phyloP scores from a whole-genome alignment of 2,888 invertebrate genomes.

The Ditula angustiorana region DNA sequence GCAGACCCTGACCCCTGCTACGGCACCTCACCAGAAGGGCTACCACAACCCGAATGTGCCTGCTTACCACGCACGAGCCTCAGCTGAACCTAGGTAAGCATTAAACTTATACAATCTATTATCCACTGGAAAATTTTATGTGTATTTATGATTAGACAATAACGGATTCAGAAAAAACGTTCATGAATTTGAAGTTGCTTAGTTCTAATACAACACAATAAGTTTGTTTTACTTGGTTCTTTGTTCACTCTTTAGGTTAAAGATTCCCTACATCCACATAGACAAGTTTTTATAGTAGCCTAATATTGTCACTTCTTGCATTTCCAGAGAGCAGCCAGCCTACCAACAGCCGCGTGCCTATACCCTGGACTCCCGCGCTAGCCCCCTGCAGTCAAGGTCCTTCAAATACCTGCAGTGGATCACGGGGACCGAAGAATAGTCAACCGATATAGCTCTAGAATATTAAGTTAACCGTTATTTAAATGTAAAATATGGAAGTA shows the following conservation, averaged over 20 bases:
- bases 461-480: constrained; percentile 33
- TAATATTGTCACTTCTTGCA: background rate
- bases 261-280: too few relatives aligned
- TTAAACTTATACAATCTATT: background rate
- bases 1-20: constrained; percentile 74
- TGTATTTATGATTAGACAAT: too few relatives aligned
- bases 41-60: constrained; percentile 79
- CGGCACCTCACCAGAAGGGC: constrained; percentile 64
- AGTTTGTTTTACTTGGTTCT: too few relatives aligned
- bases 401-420: constrained; percentile 84
- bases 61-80: constrained; percentile 79
- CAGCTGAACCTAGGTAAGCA: constrained; percentile 78
- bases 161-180: too few relatives aligned
- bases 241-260: too few relatives aligned
- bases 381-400: constrained; percentile 81
- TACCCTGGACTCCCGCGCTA: constrained; percentile 65
- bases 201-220: too few relatives aligned
- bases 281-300: background rate
- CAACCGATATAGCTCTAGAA: constrained; percentile 27
- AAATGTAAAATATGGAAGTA: constrained; percentile 35
- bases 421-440: constrained; percentile 79
- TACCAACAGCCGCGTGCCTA: constrained; percentile 69
- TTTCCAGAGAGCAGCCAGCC: constrained; percentile 78
- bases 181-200: too few relatives aligned
- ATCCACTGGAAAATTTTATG: too few relatives aligned